A percentile compares a stretch with the other conserved stretches of the same genome.
phyloP scores from a whole-genome alignment of 2,888 invertebrate genomes.

The Caenorhabditis plicata region DNA sequence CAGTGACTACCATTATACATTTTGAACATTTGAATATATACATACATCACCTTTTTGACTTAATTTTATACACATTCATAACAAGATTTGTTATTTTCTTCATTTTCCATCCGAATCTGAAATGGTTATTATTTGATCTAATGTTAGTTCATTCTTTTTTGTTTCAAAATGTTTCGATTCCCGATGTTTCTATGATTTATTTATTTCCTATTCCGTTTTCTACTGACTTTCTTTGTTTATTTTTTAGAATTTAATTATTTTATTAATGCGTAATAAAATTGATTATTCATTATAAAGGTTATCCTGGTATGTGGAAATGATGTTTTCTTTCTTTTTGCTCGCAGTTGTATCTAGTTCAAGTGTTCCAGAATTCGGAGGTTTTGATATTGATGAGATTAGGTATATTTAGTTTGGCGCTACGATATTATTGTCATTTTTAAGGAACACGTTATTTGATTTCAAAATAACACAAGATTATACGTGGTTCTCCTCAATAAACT shows the following conservation, averaged over 20 bases:
- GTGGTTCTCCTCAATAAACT: conserved; percentile 16
- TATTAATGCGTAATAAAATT: conserved; percentile 3
- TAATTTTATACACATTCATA: no score
- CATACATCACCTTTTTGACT: no score
- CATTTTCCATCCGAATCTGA: no score
- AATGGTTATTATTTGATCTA: no score
- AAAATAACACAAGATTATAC: conserved; percentile 9
- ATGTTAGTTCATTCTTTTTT: no score
- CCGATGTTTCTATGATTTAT: no score
- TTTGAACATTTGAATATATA: no score
- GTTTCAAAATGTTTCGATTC: no score
- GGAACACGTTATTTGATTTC: conserved; percentile 11
- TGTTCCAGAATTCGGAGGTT: no score
- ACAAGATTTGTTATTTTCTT: no score
- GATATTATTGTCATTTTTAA: neutral
- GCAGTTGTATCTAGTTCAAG: neutral
- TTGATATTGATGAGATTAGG: neutral
- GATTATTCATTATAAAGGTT: neutral
- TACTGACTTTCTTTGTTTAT: neutral
- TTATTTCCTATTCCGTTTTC: neutral
- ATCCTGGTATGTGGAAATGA: neutral
- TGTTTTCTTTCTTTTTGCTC: neutral
- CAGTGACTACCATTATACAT: no score
- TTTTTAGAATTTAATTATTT: neutral
- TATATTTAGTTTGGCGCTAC: neutral